phyloP scores from a whole-genome alignment of 2,888 invertebrate genomes.

The Rhingia campestris region DNA sequence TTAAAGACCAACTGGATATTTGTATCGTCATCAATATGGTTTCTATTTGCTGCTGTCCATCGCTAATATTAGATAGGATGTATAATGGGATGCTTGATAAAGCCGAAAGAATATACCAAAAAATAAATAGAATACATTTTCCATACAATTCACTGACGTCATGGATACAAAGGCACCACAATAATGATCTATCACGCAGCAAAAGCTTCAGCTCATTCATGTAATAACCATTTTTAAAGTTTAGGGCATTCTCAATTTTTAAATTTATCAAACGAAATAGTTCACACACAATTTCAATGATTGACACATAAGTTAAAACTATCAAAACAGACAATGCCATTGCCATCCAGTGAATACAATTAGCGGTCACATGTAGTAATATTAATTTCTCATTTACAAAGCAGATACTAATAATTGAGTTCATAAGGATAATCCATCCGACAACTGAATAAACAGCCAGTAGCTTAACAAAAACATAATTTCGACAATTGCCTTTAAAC shows the following conservation, averaged over 20 bases:
- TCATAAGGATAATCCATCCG: neutral
- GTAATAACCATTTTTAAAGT: neutral
- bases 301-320: neutral
- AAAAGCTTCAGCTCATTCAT: neutral
- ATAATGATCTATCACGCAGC: neutral
- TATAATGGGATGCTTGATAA: neutral
- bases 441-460: neutral
- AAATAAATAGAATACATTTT: constrained; percentile 1
- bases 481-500: neutral
- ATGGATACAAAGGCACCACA: neutral
- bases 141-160: constrained; percentile 17
- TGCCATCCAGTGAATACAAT: no score
- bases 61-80: neutral
- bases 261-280: no score
- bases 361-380: no score
- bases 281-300: neutral
- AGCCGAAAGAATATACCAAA: neutral
- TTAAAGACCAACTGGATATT: neutral
- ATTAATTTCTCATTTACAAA: no score
- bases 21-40: neutral
- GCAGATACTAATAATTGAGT: neutral
- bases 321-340: neutral
- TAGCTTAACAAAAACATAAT: neutral
- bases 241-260: no score
- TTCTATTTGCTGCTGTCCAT: neutral